These are phyloP conservation scores for Drosophila pseudotalamancana DNA, from an alignment of 2,888 invertebrate species.

Conservation along the genomic window DNA sequence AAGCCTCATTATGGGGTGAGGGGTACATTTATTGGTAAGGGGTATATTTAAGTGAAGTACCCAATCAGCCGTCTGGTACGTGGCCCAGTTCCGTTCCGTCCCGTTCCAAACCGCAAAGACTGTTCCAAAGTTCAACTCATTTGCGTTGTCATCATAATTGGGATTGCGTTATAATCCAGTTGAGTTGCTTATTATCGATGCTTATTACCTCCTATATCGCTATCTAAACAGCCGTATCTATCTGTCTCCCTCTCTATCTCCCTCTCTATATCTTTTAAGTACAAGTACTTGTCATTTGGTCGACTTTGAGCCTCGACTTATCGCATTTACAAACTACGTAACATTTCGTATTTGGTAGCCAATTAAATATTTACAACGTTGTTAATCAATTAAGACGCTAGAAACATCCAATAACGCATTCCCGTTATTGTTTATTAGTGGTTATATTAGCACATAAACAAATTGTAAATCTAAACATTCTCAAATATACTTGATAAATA, in stretches of 20 bases:
- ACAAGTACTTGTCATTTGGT: constrained; percentile 8
- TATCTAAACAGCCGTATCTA: constrained; percentile 6
- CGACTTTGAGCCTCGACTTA: constrained; percentile 30
- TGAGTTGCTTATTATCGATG: constrained; percentile 4
- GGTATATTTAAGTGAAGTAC: constrained; percentile 11
- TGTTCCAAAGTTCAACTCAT: constrained; percentile 39
- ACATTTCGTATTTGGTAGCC: neutral
- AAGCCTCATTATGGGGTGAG: too few species aligned
- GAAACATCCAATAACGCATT: neutral
- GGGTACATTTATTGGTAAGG: too few species aligned
- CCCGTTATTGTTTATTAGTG: constrained; percentile 4
- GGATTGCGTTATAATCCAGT: constrained; percentile 1
- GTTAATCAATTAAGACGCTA: constrained; percentile 14
- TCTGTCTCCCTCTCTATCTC: neutral
- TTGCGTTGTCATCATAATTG: constrained; percentile 6
- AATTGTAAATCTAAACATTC: constrained; percentile 15
- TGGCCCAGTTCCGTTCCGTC: constrained; percentile 21
- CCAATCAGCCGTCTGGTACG: constrained; percentile 39
- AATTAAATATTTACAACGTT: constrained; percentile 6
- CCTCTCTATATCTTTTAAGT: neutral
- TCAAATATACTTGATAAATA: constrained; percentile 3
- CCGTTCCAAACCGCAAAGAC: neutral
- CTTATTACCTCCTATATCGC: constrained; percentile 19
- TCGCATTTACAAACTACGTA: constrained; percentile 11
- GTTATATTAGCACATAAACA: constrained; percentile 5